Percentiles rank a stretch among this genome's conserved stretches.
Conservation (phyloP, 2,797 vertebrate genomes). For the Rhynchonycteris naso region DNA sequence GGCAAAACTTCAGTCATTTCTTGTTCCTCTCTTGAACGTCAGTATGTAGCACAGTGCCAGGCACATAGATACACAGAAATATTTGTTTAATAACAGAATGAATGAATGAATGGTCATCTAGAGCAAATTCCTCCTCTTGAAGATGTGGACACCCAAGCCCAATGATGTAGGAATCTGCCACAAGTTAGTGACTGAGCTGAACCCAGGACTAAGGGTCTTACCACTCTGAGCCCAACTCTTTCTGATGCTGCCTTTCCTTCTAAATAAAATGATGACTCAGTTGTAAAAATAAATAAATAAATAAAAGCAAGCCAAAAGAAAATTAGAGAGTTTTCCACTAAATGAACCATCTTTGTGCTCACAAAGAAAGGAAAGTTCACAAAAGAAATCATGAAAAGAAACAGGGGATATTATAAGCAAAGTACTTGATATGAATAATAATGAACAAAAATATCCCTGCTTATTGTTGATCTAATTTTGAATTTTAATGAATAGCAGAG, state of each 20-base stretch:
- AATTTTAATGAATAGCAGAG: constrained; percentile 86
- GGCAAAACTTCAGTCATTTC: background rate
- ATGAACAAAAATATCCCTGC: constrained; percentile 79
- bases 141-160: background rate
- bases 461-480: constrained; percentile 86
- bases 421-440: constrained; percentile 79
- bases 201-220: background rate
- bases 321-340: background rate
- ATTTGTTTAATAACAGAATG: background rate
- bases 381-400: constrained; percentile 33
- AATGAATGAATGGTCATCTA: background rate
- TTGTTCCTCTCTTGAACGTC: background rate
- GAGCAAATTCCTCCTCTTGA: background rate
- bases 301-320: background rate
- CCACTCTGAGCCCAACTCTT: background rate
- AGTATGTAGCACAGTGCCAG: background rate
- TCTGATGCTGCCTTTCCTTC: background rate
- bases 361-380: background rate
- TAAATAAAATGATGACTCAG: background rate
- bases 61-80: background rate
- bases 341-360: background rate
- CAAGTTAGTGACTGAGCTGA: background rate
- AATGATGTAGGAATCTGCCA: background rate
- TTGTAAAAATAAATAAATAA: background rate
- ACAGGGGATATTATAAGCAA: constrained; percentile 56